A percentile compares a stretch with the other conserved stretches of the same genome.
phyloP scores from a whole-genome alignment of 1,140 invertebrate species.

The Macrobrachium nipponense region DNA sequence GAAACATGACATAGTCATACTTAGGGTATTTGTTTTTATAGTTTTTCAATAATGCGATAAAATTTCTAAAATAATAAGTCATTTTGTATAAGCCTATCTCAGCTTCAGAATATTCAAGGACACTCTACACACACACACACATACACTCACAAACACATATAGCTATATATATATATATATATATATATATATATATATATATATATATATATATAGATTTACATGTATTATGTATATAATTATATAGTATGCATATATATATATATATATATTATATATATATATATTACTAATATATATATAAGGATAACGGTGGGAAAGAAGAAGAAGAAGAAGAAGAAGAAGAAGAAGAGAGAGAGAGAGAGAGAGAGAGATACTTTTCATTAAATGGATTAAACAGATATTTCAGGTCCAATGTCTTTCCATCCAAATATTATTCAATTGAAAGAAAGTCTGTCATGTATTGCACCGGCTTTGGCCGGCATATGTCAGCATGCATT shows the following conservation, averaged over 20 bases:
- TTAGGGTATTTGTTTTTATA: not conserved
- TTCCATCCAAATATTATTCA: no score
- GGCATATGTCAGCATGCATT: no score
- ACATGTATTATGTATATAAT: not conserved
- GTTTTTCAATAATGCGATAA: conserved; percentile 5
- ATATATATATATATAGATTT: conserved; percentile 38
- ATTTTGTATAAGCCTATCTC: not conserved
- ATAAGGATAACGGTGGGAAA: not conserved
- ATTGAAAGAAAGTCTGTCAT: no score
- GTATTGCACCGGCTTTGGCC: no score
- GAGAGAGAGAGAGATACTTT: not conserved
- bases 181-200: conserved; percentile 50
- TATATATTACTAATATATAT: conserved; percentile 13
- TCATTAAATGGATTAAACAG: no score
- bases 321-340: conserved; percentile 6
- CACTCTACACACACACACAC: conserved; percentile 6
- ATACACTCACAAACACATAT: conserved; percentile 23
- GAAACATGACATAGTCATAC: conserved; percentile 7
- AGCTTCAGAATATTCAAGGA: no score
- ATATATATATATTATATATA: conserved; percentile 34
- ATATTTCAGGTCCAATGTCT: no score
- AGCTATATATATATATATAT: conserved; percentile 45
- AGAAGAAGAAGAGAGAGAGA: conserved; percentile 18
- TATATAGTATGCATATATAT: conserved; percentile 3
- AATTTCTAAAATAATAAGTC: conserved; percentile 4